Conservation (phyloP, 2,797 vertebrate genomes). For the Acrossocheilus fasciatus region DNA sequence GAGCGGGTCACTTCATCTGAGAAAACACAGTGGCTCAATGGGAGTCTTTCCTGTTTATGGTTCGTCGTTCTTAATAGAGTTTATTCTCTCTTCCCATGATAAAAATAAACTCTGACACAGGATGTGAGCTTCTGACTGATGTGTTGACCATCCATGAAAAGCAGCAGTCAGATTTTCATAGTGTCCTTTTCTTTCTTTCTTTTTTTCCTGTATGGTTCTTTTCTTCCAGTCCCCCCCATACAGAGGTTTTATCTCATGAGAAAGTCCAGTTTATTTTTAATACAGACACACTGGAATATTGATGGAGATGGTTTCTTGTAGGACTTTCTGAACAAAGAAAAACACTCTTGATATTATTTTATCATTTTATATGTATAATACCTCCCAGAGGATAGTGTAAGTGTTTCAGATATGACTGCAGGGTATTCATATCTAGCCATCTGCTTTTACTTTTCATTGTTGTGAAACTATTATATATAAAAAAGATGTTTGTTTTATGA, state of each 20-base stretch:
- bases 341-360: background rate
- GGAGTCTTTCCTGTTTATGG: slow-evolving; percentile 49
- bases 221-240: slow-evolving; percentile 8
- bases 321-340: slow-evolving; percentile 1
- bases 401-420: background rate
- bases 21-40: slow-evolving; percentile 33
- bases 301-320: background rate
- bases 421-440: background rate
- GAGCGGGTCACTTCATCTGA: slow-evolving; percentile 2
- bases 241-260: background rate
- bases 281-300: slow-evolving; percentile 8
- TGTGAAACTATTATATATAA: background rate
- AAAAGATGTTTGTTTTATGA: background rate
- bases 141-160: slow-evolving; percentile 49
- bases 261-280: background rate
- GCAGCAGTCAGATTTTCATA: slow-evolving; percentile 49
- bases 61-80: slow-evolving; percentile 4
- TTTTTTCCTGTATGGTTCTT: background rate
- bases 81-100: slow-evolving; percentile 43
- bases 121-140: slow-evolving; percentile 51
- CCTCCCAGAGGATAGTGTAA: background rate
- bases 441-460: background rate
- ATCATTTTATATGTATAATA: background rate
- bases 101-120: slow-evolving; percentile 53
- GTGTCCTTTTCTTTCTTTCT: too few species aligned